Evolutionary conservation across 2,797 vertebrate species (phyloP).

Genomic region (Manis javanica): DNA sequence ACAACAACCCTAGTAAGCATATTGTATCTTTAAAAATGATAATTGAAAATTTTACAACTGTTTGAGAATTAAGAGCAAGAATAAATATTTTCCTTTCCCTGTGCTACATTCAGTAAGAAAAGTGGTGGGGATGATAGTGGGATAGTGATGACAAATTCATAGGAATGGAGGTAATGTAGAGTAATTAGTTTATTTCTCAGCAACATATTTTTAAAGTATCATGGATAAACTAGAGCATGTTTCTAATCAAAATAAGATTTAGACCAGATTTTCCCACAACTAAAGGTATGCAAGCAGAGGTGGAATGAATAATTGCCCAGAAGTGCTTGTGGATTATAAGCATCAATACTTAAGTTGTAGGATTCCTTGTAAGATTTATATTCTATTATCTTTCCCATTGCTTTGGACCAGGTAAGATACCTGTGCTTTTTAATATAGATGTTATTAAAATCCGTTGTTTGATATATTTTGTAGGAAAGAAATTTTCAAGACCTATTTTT

Average conservation of each 20-base stretch:
- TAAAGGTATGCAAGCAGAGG: background rate
- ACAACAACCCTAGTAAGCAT: background rate
- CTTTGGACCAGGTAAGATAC: background rate
- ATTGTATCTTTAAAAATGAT: background rate
- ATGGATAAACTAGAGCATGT: background rate
- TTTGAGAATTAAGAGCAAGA: background rate
- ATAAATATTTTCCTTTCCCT: background rate
- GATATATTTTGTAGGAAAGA: background rate
- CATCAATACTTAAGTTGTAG: background rate
- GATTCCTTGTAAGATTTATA: background rate
- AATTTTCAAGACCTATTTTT: background rate
- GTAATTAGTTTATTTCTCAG: background rate
- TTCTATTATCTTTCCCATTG: background rate
- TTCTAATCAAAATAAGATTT: background rate
- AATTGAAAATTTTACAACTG: background rate
- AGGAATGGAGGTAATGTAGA: background rate
- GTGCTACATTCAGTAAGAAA: background rate
- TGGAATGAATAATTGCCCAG: background rate
- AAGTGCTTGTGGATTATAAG: background rate
- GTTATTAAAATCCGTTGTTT: background rate
- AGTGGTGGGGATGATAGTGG: background rate
- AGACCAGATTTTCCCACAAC: background rate
- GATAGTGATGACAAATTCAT: background rate
- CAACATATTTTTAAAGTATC: background rate
- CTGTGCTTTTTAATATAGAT: background rate